These are phyloP conservation scores for Bombus confusus DNA, from an alignment of 1,140 invertebrate species.

Conservation along the genomic window DNA sequence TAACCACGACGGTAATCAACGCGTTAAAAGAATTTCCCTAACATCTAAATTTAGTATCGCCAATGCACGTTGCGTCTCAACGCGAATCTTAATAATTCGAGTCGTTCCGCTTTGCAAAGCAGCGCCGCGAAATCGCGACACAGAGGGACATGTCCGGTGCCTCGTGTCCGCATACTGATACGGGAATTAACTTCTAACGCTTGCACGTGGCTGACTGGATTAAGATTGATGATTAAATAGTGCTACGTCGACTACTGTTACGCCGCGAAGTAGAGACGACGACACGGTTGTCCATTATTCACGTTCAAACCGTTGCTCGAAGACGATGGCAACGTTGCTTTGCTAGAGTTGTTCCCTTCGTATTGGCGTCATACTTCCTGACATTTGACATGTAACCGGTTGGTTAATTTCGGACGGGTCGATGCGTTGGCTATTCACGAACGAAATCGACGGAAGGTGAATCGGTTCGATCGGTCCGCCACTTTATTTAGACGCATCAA, in stretches of 20 bases:
- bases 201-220: neutral
- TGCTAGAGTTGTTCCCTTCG: neutral
- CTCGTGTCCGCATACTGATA: constrained; percentile 31
- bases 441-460: constrained; percentile 12
- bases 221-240: constrained; percentile 47
- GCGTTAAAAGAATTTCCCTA: too few species aligned
- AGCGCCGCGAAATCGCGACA: too few species aligned
- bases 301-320: neutral
- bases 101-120: too few species aligned
- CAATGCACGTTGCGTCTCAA: too few species aligned
- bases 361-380: constrained; percentile 22
- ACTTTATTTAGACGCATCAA: constrained; percentile 27
- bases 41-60: too few species aligned
- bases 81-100: too few species aligned
- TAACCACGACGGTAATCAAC: too few species aligned
- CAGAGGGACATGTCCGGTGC: constrained; percentile 2
- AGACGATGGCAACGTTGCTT: neutral
- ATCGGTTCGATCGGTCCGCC: neutral
- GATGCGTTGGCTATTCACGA: constrained; percentile 31
- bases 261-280: neutral
- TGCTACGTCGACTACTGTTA: constrained; percentile 22
- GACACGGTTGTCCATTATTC: constrained; percentile 29
- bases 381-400: constrained; percentile 43
- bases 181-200: constrained; percentile 36
- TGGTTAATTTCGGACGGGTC: constrained; percentile 50